Evolutionary conservation across 2,113 vertebrate species (phyloP), one percentile per base, ranked within the genome.

Genomic region (Callipepla squamata): DNA sequence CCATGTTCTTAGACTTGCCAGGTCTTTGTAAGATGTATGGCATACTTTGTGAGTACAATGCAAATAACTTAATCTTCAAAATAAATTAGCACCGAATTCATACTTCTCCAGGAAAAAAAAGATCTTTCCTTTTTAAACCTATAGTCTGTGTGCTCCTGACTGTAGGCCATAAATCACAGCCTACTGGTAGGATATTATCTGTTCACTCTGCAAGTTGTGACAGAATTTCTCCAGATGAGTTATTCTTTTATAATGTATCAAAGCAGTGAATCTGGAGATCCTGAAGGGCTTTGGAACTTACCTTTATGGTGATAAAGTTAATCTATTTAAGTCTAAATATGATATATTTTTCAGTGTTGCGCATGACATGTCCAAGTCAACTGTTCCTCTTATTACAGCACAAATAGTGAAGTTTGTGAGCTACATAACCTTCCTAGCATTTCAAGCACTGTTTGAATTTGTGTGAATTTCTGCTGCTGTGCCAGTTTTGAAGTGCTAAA

Each of bases 91-190:
- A 40, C 15, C 11, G 70, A 4, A 45, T 74, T 88, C 13, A 32
- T 70, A 58, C 8, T 53, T 20, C 13, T 68, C 9, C 6, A 26
- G 66, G 65, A 13, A 66, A 77, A 57, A 40, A 77, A 57, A 59
- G 42, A 18, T 2, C 30, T 30, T 28, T 13, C 15, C 20, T 55
- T 57, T 50, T 38, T 45, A 5, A 40, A 66, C 18, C 17, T 70
- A 0, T 42, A 12, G 3, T 77, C 32, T 87, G 80, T 23, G 9
- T 42, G 13, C 11, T 2, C 0, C 26, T 40, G 9, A 13, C 11
- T 28, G 1, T 57, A 47, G 70, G 38, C n/a, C 6, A 8, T 30
- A 70, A 55, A 23, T 34, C 22, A 10, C 0, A 0, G 40, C 40
- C 26, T 53, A 42, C 36, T 72, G 38, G 34, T 72, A 82, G 22